Evolutionary conservation across 2,888 invertebrate species (phyloP), one percentile per base, ranked within the genome.

Genomic region (Temnothorax unifasciatus): DNA sequence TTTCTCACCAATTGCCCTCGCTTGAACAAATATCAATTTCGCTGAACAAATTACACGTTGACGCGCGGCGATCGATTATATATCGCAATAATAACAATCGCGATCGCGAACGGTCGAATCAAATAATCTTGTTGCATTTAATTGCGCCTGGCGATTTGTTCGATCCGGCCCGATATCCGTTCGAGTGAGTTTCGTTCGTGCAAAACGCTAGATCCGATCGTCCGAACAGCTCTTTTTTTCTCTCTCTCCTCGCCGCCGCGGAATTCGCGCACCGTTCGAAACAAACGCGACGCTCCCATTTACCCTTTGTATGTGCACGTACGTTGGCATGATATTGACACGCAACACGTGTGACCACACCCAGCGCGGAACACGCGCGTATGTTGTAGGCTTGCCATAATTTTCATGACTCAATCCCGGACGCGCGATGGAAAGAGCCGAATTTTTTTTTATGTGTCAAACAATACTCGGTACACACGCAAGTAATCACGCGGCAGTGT

Each of bases 271-370:
- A 52, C 71, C 21, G 71, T 71, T 79, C 71, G 79, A 61, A 79
- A 79, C 71, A 25, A 41, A 18, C 71, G 47, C 64, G 79, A 79
- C 79, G 79, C 71, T 79, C 79, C 71, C 71, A 47, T 79, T 77
- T 79, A 71, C 47, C 71, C 54, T 59, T 71, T 52, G 34, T 59
- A 41, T 77, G 41, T 6, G 25, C 18, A 59, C 71, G 6, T 59
- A 59, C 21, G 34, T 71, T 38, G 59, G 59, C 79, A 21, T 47
- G 79, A 71, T 79, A 79, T 79, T 79, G 79, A 79, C 79, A 79
- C 79, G 79, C 79, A 79, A 79, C 71, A 79, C 79, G 71, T 79
- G 71, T 59, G 71, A 59, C 79, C 79, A 79, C 79, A 79, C 79
- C 79, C 79, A 71, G 47, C 44, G 71, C 44, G 71, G 59, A 71